Evolutionary conservation across 2,888 invertebrate species (phyloP), one percentile per base, ranked within the genome.

Genomic region (Coleophora flavipennella): DNA sequence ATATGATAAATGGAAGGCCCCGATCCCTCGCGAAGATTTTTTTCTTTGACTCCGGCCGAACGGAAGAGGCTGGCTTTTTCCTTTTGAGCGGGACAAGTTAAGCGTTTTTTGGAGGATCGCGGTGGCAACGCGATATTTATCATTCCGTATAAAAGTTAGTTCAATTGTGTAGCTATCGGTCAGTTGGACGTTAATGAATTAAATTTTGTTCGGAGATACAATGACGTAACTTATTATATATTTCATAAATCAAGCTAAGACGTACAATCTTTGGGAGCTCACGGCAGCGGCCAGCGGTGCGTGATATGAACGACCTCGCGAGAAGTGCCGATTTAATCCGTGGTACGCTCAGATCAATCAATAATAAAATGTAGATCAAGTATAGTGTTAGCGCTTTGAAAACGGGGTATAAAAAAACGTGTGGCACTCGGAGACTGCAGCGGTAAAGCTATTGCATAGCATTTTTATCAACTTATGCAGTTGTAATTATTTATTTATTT

Each of bases 61-160:
- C 81, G 84, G 83, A 84, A 84, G 84, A 74, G 72, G 79, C 61
- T 77, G 79, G 77, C 83, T 83, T 83, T 83, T 83, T 84, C 79
- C 83, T 79, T 84, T 83, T 84, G 80, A 79, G 65, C 67, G 72
- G 76, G 81, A 80, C 83, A 83, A 80, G 80, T 83, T 78, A 83
- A 83, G 78, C 81, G 81, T 83, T 83, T 83, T 83, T 84, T 80
- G 72, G 81, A 69, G 70, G 74, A 67, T 61, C 67, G 65, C 61
- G 65, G 45, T 65, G 70, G 64, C 78, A 64, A 73, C 67, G 71
- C 72, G 67, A 79, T 83, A 83, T 83, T 80, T 81, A 83, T 84
- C 81, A 83, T 84, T 78, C 78, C 61, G 62, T 75, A 80, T 71
- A 75, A 71, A 75, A 74, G 67, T 75, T 65, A 62, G 62, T 61